These are phyloP conservation scores for Centruroides vittatus DNA, from an alignment of 1,140 invertebrate species.

Conservation along the genomic window DNA sequence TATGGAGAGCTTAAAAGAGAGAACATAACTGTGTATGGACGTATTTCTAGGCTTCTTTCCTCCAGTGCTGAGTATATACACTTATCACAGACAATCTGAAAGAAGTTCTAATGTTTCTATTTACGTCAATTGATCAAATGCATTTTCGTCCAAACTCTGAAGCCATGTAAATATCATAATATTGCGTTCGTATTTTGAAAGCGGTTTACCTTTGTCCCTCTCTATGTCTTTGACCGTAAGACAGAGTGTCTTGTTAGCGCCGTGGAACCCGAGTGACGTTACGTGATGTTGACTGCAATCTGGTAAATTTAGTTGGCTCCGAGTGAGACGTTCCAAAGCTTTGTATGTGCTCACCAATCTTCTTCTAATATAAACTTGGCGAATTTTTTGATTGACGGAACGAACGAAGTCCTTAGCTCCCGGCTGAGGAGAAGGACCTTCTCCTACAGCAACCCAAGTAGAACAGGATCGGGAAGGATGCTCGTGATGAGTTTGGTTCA, in stretches of 20 bases:
- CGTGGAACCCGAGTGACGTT: constrained; percentile 10
- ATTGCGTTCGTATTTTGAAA: constrained; percentile 73
- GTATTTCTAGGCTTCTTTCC: too few species aligned
- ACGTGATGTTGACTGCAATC: constrained; percentile 9
- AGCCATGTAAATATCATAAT: constrained; percentile 90
- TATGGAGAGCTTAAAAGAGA: too few species aligned
- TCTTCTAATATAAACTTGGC: constrained; percentile 52
- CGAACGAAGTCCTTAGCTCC: constrained; percentile 56
- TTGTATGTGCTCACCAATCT: constrained; percentile 62
- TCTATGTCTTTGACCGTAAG: constrained; percentile 63
- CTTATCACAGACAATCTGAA: too few species aligned
- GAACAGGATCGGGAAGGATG: constrained; percentile 64
- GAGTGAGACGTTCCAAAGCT: constrained; percentile 59
- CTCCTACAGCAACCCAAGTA: constrained; percentile 69
- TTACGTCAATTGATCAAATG: constrained; percentile 29
- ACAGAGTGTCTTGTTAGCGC: constrained; percentile 18
- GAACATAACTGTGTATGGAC: too few species aligned
- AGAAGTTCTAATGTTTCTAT: not conserved
- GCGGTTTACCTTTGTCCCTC: constrained; percentile 58
- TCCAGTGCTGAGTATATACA: too few species aligned
- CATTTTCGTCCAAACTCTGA: constrained; percentile 58
- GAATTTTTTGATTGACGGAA: constrained; percentile 68
- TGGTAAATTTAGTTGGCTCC: constrained; percentile 50
- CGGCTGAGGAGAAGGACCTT: constrained; percentile 52
- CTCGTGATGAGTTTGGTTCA: constrained; percentile 31